Percentiles rank a stretch among this genome's conserved stretches.
Evolutionary conservation across 2,113 vertebrate species (phyloP).

Genomic region (Phrynosoma platyrhinos): DNA sequence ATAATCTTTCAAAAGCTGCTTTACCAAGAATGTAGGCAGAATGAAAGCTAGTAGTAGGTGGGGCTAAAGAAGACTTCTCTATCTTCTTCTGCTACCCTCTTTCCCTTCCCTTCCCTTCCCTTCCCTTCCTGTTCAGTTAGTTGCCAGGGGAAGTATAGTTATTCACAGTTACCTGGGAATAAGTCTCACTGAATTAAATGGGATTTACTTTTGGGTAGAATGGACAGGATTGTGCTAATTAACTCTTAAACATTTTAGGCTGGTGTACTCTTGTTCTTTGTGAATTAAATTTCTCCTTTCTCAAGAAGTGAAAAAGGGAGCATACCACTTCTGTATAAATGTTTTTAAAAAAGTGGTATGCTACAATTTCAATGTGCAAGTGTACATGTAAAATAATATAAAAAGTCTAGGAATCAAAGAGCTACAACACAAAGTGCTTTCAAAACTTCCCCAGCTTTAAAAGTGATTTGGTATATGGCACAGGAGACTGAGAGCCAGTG

Average conservation of each 20-base stretch:
- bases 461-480: neutral
- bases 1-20: neutral
- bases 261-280: neutral
- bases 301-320: too few relatives aligned
- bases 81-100: neutral
- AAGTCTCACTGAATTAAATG: neutral
- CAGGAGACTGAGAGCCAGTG: neutral
- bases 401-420: neutral
- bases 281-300: neutral
- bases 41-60: neutral
- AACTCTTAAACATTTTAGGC: too few relatives aligned
- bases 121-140: neutral
- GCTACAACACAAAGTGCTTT: neutral
- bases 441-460: neutral
- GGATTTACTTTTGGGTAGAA: neutral
- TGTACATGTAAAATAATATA: neutral
- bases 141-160: neutral
- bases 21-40: neutral
- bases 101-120: neutral
- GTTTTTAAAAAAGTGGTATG: neutral
- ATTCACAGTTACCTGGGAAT: neutral
- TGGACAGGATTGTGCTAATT: neutral
- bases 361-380: neutral
- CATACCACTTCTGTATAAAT: neutral
- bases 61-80: neutral